Evolutionary conservation across 2,113 vertebrate genomes (phyloP), one percentile per base, ranked within the genome.

Genomic region (Salvator merianae): DNA sequence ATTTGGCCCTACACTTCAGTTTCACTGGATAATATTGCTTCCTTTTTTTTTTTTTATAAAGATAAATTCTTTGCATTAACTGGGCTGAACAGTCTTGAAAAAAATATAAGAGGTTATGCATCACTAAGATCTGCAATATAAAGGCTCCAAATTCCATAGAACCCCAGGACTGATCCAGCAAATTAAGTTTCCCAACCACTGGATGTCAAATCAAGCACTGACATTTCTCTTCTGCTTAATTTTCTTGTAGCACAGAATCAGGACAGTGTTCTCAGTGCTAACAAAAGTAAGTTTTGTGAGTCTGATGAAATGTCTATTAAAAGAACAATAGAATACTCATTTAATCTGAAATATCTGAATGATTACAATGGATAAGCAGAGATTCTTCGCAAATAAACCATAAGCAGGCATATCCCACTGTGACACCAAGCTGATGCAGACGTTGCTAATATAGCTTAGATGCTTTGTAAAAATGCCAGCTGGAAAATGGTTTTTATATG

Each of bases 391-490:
- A 95, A 94, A 92, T 89, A 89, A 95, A 96, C 94, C 95, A 97
- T 95, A 95, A 95, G 95, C 90, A 93, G 92, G 88, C 84, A 91
- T 91, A 93, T 90, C 93, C 87, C 93, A 77, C 91, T 77, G 93
- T 90, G 91, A 94, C 91, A 95, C 85, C 94, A 95, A 96, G 96
- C 91, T 91, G 91, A 96, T 94, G 92, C 92, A 95, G 91, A 96
- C 95, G 93, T 96, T 96, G 94, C 92, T 95, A 96, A 96, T 95
- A 95, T 2, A 88, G 94, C 93, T 96, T 95, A 94, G 92, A 91
- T 96, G 93, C 94, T 95, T 94, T 95, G 94, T 93, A 92, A 95
- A 95, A 91, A 91, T 94, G 95, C 96, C 96, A 97, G 96, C 95
- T 97, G 96, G 95, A 95, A 91, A 91, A 95, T 95, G 94, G 92